Evolutionary conservation across 2,888 invertebrate genomes (phyloP), one percentile per base, ranked within the genome.

Genomic region (Agrilus mali): DNA sequence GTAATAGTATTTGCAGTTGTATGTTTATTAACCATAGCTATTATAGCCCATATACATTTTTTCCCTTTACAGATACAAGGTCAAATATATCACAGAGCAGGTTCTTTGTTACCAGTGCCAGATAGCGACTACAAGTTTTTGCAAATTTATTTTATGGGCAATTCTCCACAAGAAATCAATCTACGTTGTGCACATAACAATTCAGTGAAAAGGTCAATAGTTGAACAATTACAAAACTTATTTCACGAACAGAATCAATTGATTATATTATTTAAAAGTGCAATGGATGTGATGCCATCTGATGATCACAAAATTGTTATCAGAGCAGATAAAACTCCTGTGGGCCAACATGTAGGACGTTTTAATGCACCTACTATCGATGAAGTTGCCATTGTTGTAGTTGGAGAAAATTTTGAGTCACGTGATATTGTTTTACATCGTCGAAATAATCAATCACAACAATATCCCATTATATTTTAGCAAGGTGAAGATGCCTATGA

Each of bases 311-410:
- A 54, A 53, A 47, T 63, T 36, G 56, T 60, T 4, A 61, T 62
- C 42, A 51, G 45, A 53, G 59, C 60, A 22, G 60, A 63, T 48
- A 62, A 58, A 53, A 48, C 38, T 47, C 60, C 61, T 38, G 42
- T 48, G 16, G 60, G 60, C 43, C 37, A 49, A 50, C 57, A 62
- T 46, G 53, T 45, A 50, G 14, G 59, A 40, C 48, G 47, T 47
- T 63, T 55, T 49, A 64, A 63, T 55, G 61, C 60, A 38, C 61
- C 61, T 44, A 58, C 55, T 34, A 51, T 60, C 20, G 53, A 61
- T 53, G 61, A 64, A 57, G 60, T 63, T 36, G 60, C 59, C 13
- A 53, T 61, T 40, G 47, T 61, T n/a, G 56, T 63, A 36, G 59
- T 59, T 51, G 60, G 57, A 20, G 53, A 61, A 44, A 38, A 57